A percentile compares a stretch with the other conserved stretches of the same genome.
phyloP scores from a whole-genome alignment of 2,113 vertebrate genomes.

The Abramis brama region DNA sequence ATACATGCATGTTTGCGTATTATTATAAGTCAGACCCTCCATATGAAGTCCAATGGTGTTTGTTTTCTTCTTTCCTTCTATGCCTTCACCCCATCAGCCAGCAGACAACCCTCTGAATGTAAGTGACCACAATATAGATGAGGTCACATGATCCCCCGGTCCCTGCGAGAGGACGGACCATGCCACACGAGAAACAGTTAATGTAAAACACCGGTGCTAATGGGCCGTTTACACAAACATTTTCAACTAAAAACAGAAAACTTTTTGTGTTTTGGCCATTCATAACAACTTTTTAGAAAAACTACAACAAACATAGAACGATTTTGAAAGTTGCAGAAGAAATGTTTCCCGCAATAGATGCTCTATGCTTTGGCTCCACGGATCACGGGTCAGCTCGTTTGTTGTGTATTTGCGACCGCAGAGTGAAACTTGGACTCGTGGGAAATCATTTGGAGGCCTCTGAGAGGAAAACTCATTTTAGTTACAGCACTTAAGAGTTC shows the following conservation, averaged over 20 bases:
- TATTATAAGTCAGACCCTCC: too few species aligned
- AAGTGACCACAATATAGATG: conserved; percentile 5
- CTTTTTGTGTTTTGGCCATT: too few species aligned
- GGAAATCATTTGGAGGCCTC: conserved; percentile 24
- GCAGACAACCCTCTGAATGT: not conserved
- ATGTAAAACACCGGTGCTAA: not conserved
- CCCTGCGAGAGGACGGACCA: too few species aligned
- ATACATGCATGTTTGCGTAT: too few species aligned
- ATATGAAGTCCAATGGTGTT: too few species aligned
- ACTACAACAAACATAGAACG: not conserved
- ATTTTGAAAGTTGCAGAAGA: not conserved
- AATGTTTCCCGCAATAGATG: not conserved
- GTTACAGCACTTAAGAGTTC: conserved; percentile 16
- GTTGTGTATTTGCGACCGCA: conserved; percentile 14
- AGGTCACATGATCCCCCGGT: not conserved
- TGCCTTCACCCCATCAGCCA: not conserved
- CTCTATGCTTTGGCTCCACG: not conserved
- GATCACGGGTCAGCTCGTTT: conserved; percentile 33
- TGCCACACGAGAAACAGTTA: not conserved
- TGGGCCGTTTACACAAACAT: fast-evolving
- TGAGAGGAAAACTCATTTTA: conserved; percentile 33
- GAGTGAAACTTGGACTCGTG: conserved; percentile 29
- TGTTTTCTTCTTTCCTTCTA: not conserved
- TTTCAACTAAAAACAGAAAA: too few species aligned
- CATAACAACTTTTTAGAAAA: not conserved